Evolutionary conservation across 2,888 invertebrate genomes (phyloP), one percentile per base, ranked within the genome.

Genomic region (Dasysyrphus tricinctus): DNA sequence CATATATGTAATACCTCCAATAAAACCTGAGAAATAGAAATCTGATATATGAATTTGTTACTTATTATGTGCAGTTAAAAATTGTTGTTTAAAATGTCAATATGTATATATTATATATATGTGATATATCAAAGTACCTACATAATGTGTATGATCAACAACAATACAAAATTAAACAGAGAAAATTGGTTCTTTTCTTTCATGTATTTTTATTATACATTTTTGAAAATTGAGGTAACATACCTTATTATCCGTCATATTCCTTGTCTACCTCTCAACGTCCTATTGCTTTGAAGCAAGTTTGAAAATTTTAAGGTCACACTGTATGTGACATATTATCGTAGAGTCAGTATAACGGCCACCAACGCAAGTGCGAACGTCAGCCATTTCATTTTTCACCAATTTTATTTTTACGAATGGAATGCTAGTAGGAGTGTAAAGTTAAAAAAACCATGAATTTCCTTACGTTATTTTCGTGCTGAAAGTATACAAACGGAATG

Each of bases 161-260:
- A 24, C 1, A 24, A 24, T 2, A 24, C 1, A 24, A 24, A 24
- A 24, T 2, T 24, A 24, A 24, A 2, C 24, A 24, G 24, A 24
- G 24, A 24, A 24, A 24, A 24, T 24, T 24, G 24, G 24, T 24
- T 24, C 3, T 24, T 3, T 24, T 3, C 24, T 24, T 24, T 24
- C 24, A 24, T 24, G 24, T 24, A 24, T 24, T 24, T 3, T 24
- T 24, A 24, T 24, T 24, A 3, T 3, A 24, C 24, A 24, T 24
- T 24, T 24, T 24, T 24, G 24, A 24, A 24, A 24, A 24, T 1
- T 24, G 24, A 24, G 24, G 24, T 32, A 49, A 49, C 49, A 16
- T 49, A 49, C 49, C 49, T 49, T 49, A 47, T 44, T 14, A 44
- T 19, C 11, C 49, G 19, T 49, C 49, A 49, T 49, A 49, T 19